phyloP scores from a whole-genome alignment of 2,113 vertebrate species.

The Caloenas nicobarica region DNA sequence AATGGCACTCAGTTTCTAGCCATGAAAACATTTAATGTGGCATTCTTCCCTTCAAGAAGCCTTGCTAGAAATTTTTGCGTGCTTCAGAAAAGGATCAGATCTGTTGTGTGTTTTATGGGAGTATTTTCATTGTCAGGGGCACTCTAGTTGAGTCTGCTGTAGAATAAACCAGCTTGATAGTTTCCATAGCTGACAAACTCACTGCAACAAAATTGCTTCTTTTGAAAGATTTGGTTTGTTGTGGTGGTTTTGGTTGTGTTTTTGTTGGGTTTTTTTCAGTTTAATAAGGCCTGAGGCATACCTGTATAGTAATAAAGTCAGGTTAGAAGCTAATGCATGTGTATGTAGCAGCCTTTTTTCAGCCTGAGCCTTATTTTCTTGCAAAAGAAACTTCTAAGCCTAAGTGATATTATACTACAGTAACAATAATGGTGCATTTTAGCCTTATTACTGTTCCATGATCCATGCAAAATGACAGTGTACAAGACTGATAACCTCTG shows the following conservation, averaged over 20 bases:
- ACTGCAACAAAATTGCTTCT: background rate
- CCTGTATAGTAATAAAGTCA: background rate
- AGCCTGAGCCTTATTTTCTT: background rate
- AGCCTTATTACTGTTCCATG: background rate
- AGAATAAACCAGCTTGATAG: background rate
- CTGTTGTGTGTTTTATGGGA: accelerated
- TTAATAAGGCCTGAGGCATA: background rate
- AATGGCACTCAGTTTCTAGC: background rate
- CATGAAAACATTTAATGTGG: background rate
- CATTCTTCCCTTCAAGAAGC: background rate
- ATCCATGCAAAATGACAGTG: background rate
- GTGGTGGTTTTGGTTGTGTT: too few relatives aligned
- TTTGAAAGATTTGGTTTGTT: too few relatives aligned
- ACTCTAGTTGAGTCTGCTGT: background rate
- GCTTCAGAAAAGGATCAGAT: background rate
- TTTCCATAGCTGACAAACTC: background rate
- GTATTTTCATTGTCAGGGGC: background rate
- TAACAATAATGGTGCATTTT: background rate
- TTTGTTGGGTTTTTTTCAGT: background rate
- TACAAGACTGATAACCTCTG: background rate
- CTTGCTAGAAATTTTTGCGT: background rate
- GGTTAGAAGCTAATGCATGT: background rate
- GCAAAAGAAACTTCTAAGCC: background rate
- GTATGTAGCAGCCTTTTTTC: background rate
- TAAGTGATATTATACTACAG: background rate